Conservation (phyloP, 2,113 vertebrate species). For the Lethenteron camtschaticum region DNA sequence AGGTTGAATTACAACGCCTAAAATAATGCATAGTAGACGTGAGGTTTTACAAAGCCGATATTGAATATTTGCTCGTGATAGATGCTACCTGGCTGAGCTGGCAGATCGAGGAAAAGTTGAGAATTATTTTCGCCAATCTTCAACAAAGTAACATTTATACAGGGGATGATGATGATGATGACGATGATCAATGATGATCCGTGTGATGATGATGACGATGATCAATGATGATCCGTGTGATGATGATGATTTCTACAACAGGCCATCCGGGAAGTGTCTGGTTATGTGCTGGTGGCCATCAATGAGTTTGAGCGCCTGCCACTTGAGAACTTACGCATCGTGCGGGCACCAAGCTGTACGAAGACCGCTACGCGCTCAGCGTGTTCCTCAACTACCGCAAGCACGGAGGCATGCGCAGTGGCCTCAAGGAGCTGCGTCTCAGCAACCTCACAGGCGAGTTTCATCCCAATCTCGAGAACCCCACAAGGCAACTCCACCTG, state of each 20-base stretch:
- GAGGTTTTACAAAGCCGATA: no score
- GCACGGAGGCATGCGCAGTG: conserved; percentile 42
- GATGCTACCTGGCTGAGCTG: no score
- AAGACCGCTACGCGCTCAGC: conserved; percentile 59
- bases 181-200: not conserved
- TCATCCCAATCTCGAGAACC: not conserved
- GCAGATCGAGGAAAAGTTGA: no score
- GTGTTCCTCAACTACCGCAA: conserved; percentile 94
- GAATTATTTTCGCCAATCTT: no score
- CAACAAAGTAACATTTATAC: no score
- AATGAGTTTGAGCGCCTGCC: conserved; percentile 91
- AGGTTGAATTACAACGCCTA: no score
- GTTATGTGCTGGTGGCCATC: conserved; percentile 81
- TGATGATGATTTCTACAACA: conserved; percentile 17
- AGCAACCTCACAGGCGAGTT: conserved; percentile 70
- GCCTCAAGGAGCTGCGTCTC: conserved; percentile 65
- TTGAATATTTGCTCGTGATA: no score
- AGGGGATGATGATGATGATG: no score
- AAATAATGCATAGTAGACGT: no score
- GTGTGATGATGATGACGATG: not conserved
- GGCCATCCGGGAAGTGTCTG: conserved; percentile 89
- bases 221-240: not conserved
- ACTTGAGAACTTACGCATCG: conserved; percentile 74
- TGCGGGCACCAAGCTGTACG: conserved; percentile 77
- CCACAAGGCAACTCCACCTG: not conserved